Evolutionary conservation across 2,797 vertebrate species (phyloP).

Genomic region (Alectoris magna): DNA sequence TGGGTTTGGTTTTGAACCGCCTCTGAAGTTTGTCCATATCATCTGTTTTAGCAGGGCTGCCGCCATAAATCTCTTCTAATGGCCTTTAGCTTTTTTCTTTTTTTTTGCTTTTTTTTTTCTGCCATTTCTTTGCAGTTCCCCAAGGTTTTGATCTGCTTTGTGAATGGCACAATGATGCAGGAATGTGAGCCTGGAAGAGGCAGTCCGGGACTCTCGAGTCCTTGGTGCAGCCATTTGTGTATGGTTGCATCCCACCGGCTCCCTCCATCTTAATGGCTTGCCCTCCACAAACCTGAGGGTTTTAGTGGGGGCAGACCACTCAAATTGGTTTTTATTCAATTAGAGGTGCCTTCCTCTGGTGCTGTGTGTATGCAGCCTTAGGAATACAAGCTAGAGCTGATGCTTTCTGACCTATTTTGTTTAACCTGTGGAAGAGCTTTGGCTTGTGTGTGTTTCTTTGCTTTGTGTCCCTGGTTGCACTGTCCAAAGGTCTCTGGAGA

Average conservation of each 20-base stretch:
- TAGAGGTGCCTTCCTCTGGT: background rate
- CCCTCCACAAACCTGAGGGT: background rate
- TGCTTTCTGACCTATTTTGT: background rate
- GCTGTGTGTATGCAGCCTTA: background rate
- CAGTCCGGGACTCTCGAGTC: background rate
- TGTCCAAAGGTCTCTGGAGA: background rate
- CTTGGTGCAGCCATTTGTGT: accelerated
- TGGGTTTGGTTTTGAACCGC: background rate
- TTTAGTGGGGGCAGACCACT: background rate
- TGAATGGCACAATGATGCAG: slow-evolving; percentile 45
- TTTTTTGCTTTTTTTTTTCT: background rate
- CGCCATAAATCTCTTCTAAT: slow-evolving; percentile 35
- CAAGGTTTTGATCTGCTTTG: background rate
- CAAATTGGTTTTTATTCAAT: slow-evolving; percentile 2
- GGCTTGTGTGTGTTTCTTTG: background rate
- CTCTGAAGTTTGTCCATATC: background rate
- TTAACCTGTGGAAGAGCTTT: background rate
- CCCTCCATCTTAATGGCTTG: background rate
- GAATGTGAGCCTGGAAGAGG: background rate
- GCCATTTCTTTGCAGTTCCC: slow-evolving; percentile 2
- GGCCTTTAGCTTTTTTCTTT: slow-evolving; percentile 3
- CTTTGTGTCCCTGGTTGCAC: background rate
- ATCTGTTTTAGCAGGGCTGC: slow-evolving; percentile 31
- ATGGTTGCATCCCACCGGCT: background rate
- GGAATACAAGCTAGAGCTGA: background rate